A percentile compares a stretch with the other conserved stretches of the same genome.
Evolutionary conservation across 2,888 invertebrate genomes (phyloP).

Genomic region (Dromius quadrimaculatus): DNA sequence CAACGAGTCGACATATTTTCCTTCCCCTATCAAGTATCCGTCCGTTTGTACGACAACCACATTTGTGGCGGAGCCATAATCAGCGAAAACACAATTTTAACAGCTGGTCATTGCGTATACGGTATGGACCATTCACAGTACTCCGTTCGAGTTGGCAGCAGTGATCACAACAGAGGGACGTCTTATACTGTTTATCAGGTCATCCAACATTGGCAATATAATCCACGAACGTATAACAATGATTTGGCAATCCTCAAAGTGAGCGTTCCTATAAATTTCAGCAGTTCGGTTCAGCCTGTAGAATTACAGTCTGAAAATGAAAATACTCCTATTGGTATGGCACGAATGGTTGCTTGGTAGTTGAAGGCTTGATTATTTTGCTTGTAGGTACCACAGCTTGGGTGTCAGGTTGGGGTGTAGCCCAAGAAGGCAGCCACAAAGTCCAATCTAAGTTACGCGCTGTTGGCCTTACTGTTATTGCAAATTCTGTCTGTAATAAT

Average conservation of each 20-base stretch:
- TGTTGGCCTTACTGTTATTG: constrained; percentile 15
- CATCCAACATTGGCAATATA: constrained; percentile 2
- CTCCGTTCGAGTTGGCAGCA: constrained; percentile 13
- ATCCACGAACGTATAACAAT: background rate
- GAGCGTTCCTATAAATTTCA: background rate
- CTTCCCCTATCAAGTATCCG: constrained; percentile 28
- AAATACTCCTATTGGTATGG: too few species aligned
- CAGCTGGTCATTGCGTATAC: constrained; percentile 19
- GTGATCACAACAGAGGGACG: background rate
- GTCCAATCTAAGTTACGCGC: background rate
- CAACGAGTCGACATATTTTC: background rate
- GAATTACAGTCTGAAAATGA: background rate
- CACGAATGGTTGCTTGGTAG: too few species aligned
- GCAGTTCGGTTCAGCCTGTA: background rate
- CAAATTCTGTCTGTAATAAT: background rate
- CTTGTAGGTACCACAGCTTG: constrained; percentile 7
- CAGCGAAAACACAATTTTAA: constrained; percentile 13
- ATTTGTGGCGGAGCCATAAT: constrained; percentile 30
- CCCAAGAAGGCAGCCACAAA: background rate
- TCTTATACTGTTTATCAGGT: background rate
- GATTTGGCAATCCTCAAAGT: constrained; percentile 34
- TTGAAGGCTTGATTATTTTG: too few species aligned
- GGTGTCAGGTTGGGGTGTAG: constrained; percentile 25
- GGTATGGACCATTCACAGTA: constrained; percentile 36
- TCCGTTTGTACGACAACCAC: constrained; percentile 25